Conservation (phyloP, 2,113 vertebrate species). For the Telmatochromis sp. region DNA sequence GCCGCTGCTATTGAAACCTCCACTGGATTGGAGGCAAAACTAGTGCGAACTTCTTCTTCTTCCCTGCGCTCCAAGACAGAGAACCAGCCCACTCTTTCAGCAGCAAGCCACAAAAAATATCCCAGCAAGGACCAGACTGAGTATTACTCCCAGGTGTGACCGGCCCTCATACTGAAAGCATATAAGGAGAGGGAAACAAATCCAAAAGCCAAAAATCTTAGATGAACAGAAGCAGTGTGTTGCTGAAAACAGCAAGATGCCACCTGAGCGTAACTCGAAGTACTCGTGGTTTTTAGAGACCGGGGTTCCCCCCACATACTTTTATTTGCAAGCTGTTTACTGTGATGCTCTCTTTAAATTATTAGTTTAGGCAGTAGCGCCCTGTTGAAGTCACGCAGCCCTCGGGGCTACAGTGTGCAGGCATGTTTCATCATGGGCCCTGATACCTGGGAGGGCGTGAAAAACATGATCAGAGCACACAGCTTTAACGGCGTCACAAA, state of each 20-base stretch:
- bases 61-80: constrained; percentile 39
- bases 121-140: constrained; percentile 6
- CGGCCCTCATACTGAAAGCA: neutral
- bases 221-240: neutral
- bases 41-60: constrained; percentile 52
- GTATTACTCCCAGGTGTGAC: neutral
- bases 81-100: constrained; percentile 66
- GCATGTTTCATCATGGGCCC: constrained; percentile 45
- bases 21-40: constrained; percentile 63
- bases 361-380: constrained; percentile 34
- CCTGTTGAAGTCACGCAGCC: constrained; percentile 54
- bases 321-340: constrained; percentile 41
- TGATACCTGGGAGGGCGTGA: constrained; percentile 2
- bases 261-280: neutral
- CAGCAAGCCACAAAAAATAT: neutral
- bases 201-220: neutral
- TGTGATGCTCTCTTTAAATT: constrained; percentile 44
- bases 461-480: neutral
- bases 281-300: neutral
- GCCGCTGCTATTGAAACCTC: constrained; percentile 68
- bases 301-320: constrained; percentile 31
- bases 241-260: neutral
- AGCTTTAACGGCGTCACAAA: neutral
- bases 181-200: neutral
- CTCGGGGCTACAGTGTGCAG: constrained; percentile 14